Conservation (phyloP, 2,888 invertebrate species). For the Nymphalis urticae region DNA sequence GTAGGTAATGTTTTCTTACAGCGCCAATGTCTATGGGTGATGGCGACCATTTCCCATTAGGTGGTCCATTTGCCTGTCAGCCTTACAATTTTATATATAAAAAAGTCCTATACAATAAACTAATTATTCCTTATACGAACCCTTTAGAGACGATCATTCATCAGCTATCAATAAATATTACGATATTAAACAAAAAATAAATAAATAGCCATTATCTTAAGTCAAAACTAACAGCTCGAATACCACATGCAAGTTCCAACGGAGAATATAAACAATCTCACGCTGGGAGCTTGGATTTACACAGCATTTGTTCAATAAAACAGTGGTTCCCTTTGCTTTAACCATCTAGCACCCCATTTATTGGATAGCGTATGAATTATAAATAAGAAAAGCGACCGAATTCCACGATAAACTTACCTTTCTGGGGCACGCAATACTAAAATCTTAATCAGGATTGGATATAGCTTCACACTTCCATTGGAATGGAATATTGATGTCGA, state of each 20-base stretch:
- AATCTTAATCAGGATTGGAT: conserved; percentile 23
- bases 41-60: too few species aligned
- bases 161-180: too few species aligned
- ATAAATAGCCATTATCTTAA: neutral
- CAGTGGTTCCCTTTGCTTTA: conserved; percentile 14
- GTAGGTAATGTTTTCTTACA: too few species aligned
- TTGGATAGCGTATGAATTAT: conserved; percentile 33
- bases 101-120: too few species aligned
- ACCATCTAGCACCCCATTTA: conserved; percentile 23
- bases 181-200: too few species aligned
- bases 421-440: conserved; percentile 23
- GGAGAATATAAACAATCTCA: conserved; percentile 7
- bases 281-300: conserved; percentile 18
- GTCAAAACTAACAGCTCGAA: neutral
- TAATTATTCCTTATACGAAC: too few species aligned
- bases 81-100: too few species aligned
- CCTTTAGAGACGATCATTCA: too few species aligned
- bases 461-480: neutral
- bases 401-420: conserved; percentile 26
- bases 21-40: too few species aligned
- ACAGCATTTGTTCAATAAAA: conserved; percentile 23
- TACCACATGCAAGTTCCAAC: neutral
- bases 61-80: too few species aligned
- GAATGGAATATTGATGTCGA: neutral
- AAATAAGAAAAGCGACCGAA: conserved; percentile 31